Evolutionary conservation across 2,113 vertebrate species (phyloP).

Genomic region (Centropus bengalensis): DNA sequence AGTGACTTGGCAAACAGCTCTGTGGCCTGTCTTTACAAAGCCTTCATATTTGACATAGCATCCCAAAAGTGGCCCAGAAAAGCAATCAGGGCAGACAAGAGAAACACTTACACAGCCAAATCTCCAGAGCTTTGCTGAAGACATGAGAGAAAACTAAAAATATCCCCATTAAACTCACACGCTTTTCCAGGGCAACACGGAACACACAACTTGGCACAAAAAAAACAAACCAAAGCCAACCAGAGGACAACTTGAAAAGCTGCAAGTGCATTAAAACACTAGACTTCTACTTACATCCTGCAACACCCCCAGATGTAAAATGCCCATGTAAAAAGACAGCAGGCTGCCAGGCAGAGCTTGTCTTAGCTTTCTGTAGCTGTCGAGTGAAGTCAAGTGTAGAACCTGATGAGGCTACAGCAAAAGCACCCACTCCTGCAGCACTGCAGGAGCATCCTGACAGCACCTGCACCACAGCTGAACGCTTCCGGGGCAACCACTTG

Average conservation of each 20-base stretch:
- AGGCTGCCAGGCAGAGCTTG: background rate
- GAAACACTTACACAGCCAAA: background rate
- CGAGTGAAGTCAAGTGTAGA: background rate
- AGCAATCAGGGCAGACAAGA: background rate
- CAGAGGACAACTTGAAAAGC: background rate
- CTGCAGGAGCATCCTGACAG: background rate
- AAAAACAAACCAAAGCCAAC: background rate
- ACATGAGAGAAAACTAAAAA: background rate
- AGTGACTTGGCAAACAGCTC: conserved; percentile 6
- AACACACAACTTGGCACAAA: background rate
- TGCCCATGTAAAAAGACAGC: background rate
- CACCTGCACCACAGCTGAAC: background rate
- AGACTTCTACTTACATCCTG: background rate
- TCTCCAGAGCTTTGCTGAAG: background rate
- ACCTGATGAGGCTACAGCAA: background rate
- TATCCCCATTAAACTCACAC: background rate
- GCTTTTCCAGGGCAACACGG: background rate
- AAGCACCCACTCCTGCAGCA: accelerated
- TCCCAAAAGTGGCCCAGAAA: conserved; percentile 8
- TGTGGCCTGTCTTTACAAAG: background rate
- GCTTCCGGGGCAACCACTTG: background rate
- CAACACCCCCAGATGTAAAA: background rate
- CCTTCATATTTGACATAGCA: background rate
- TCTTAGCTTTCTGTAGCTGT: background rate
- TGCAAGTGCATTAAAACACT: background rate